These are phyloP conservation scores for Junonia oenone DNA, from an alignment of 2,888 invertebrate species.

Conservation along the genomic window DNA sequence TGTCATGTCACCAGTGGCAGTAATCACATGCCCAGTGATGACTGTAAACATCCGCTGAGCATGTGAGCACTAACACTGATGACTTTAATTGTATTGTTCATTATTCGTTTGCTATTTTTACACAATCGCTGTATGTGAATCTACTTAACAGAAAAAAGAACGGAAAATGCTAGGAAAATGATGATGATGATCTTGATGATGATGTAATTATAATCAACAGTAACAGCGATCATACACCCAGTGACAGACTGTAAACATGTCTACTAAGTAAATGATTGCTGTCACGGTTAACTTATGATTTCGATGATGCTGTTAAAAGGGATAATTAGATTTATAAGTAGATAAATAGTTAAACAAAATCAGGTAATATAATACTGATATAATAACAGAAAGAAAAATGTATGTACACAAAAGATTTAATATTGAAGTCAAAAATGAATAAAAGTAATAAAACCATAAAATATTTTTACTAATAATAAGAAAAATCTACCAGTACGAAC, in stretches of 20 bases:
- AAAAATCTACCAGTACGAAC: no score
- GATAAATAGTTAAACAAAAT: background rate
- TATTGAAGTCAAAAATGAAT: no score
- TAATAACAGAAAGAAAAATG: no score
- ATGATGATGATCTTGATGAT: no score
- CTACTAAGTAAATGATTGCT: background rate
- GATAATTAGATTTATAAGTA: background rate
- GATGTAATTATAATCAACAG: background rate
- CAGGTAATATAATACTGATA: no score
- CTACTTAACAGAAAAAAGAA: no score
- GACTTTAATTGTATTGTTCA: background rate
- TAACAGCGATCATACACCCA: conserved; percentile 19
- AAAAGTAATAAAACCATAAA: no score
- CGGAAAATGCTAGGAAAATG: no score
- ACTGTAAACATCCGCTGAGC: conserved; percentile 21
- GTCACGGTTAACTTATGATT: background rate
- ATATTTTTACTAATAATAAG: no score
- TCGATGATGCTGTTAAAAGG: background rate
- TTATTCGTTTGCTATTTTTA: background rate
- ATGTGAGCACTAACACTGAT: conserved; percentile 14
- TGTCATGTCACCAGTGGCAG: conserved; percentile 11
- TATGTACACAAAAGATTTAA: no score
- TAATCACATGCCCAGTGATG: conserved; percentile 30
- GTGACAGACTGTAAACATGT: conserved; percentile 12
- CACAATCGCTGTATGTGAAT: no score